Conservation (phyloP, 2,797 vertebrate genomes). For the Delichon dasypus region DNA sequence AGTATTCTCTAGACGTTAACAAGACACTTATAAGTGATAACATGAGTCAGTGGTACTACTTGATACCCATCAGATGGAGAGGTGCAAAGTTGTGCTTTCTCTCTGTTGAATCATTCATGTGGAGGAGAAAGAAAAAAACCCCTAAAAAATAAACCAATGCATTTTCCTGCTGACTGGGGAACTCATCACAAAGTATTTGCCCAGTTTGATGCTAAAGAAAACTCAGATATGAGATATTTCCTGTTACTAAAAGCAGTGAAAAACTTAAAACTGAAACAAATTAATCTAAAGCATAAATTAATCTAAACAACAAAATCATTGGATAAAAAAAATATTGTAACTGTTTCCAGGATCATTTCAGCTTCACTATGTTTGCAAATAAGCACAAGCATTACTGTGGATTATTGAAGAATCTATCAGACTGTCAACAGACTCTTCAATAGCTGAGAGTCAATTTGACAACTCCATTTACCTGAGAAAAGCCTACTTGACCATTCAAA, state of each 20-base stretch:
- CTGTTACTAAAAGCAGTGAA: not conserved
- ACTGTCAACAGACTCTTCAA: not conserved
- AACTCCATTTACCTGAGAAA: not conserved
- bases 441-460: not conserved
- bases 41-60: not conserved
- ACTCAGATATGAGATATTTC: not conserved
- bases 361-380: not conserved
- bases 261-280: not conserved
- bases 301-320: not conserved
- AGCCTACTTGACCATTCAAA: not conserved
- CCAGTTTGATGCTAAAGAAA: not conserved
- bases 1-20: not conserved
- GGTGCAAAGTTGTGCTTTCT: not conserved
- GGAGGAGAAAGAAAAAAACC: accelerated
- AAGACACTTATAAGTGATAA: not conserved
- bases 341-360: not conserved
- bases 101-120: not conserved
- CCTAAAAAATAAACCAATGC: not conserved
- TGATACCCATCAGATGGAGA: not conserved
- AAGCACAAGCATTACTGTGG: not conserved
- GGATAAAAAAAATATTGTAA: not conserved
- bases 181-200: not conserved
- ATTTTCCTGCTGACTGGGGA: not conserved
- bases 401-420: not conserved
- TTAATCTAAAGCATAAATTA: not conserved